A percentile compares a stretch with the other conserved stretches of the same genome.
Conservation (phyloP, 2,113 vertebrate species). For the Orycteropus afer region DNA sequence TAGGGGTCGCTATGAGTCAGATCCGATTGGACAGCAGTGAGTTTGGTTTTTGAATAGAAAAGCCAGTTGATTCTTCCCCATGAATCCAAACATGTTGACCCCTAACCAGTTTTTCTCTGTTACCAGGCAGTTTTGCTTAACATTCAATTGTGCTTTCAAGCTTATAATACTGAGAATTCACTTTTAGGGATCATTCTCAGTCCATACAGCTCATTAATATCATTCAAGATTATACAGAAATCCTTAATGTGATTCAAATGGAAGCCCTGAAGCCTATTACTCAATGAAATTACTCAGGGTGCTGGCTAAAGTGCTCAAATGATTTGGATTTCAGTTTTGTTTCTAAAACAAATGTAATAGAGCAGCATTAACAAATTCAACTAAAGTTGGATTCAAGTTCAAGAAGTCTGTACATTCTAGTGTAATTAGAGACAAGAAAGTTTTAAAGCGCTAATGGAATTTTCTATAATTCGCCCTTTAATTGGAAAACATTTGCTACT, state of each 20-base stretch:
- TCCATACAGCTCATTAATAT: constrained; percentile 64
- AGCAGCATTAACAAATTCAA: constrained; percentile 76
- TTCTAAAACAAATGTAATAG: constrained; percentile 80
- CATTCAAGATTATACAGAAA: constrained; percentile 66
- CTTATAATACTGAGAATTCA: background rate
- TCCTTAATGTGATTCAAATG: constrained; percentile 72
- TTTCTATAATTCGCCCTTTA: constrained; percentile 76
- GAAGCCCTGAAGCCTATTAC: constrained; percentile 66
- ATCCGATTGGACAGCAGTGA: too few relatives aligned
- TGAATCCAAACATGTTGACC: too few relatives aligned
- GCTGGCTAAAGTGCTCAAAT: constrained; percentile 60
- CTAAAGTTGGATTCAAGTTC: constrained; percentile 63
- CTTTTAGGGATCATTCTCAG: constrained; percentile 45
- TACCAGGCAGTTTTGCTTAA: background rate
- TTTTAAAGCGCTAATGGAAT: constrained; percentile 78
- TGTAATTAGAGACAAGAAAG: constrained; percentile 72
- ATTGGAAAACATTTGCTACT: constrained; percentile 71
- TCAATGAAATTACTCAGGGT: constrained; percentile 59
- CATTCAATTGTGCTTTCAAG: background rate
- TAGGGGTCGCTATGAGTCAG: too few relatives aligned
- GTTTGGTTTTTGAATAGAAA: too few relatives aligned
- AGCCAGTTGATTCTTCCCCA: background rate
- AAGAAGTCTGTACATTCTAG: constrained; percentile 69
- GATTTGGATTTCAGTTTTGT: constrained; percentile 74
- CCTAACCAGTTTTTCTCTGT: background rate